Conservation (phyloP, 2,113 vertebrate species). For the Sakesphorus luctuosus region DNA sequence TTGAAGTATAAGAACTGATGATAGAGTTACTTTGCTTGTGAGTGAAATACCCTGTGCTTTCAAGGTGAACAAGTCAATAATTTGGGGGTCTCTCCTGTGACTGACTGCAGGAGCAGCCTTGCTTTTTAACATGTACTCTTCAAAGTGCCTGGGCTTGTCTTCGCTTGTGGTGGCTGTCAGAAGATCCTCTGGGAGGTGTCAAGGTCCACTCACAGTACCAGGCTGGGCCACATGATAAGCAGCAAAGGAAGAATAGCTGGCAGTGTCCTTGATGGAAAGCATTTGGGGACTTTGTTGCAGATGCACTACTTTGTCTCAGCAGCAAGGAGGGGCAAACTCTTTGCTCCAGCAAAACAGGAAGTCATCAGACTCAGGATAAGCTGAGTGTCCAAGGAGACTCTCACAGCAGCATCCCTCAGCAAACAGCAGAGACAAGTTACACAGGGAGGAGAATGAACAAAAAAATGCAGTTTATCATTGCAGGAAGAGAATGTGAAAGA, state of each 20-base stretch:
- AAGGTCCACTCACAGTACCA: background rate
- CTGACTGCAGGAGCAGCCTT: background rate
- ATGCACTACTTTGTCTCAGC: background rate
- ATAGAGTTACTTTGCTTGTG: background rate
- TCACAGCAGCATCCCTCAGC: background rate
- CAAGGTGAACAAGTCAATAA: fast-evolving
- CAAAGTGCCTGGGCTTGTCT: background rate
- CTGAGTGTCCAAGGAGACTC: background rate
- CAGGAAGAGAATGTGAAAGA: background rate
- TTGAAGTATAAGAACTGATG: background rate
- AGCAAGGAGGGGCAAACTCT: background rate
- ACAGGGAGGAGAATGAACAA: background rate
- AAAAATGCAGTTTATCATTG: background rate
- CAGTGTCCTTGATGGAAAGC: background rate
- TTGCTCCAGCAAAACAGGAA: background rate
- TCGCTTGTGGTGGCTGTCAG: background rate
- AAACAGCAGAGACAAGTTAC: background rate
- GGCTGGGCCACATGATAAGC: background rate
- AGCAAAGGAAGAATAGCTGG: background rate
- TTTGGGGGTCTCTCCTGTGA: background rate
- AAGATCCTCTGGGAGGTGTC: background rate
- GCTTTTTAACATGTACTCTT: background rate
- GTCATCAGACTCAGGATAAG: background rate
- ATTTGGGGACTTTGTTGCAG: background rate
- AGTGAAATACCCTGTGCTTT: background rate